Base-by-base conservation (phyloP, 2,113 vertebrate genomes). In the Trochalopteron elliotii region DNA sequence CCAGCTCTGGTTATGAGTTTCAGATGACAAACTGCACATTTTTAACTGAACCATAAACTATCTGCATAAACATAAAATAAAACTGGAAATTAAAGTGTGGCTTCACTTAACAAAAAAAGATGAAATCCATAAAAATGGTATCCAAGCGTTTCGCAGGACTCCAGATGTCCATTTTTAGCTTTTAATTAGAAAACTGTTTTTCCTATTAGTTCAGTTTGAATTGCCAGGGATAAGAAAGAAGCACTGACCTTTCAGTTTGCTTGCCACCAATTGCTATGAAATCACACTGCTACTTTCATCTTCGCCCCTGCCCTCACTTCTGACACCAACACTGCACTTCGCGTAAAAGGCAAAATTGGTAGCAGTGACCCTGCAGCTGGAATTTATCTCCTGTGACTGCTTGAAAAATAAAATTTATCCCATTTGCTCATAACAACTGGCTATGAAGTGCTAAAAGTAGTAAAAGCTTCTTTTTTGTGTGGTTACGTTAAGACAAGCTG, bases 401-500 rank as follows among this genome's bases (percentile, higher is more conserved):
- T 85, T 76, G 91, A 94, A 96, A 89, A 96, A 61, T 84, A 87
- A 91, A 95, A 96, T 94, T 93, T 92, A 92, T 77, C 91, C 95
- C 96, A 64, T 87, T 91, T 87, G 91, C 93, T 93, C 70, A 23
- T 59, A 92, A 87, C 11, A 45, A 60, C 49, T 24, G 84, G 81
- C 93, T 96, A 65, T 84, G 91, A 94, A 97, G 96, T 87, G 91
- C 94, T 96, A 97, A 96, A 94, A 93, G 93, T 83, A 91, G 94
- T 91, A 97, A 94, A 95, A 96, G 89, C 94, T 95, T 71, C 95
- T 96, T 97, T 92, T 96, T 95, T 30, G 93, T 96, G 96, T 60
- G 96, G 94, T 93, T 96, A 72, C 56, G 35, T 96, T 96, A 96
- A 96, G 95, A 96, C 93, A 96, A 97, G 95, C 96, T 96, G 94